A percentile compares a stretch with the other conserved stretches of the same genome.
Evolutionary conservation across 2,888 invertebrate species (phyloP).

Genomic region (Calliphora vomitoria): DNA sequence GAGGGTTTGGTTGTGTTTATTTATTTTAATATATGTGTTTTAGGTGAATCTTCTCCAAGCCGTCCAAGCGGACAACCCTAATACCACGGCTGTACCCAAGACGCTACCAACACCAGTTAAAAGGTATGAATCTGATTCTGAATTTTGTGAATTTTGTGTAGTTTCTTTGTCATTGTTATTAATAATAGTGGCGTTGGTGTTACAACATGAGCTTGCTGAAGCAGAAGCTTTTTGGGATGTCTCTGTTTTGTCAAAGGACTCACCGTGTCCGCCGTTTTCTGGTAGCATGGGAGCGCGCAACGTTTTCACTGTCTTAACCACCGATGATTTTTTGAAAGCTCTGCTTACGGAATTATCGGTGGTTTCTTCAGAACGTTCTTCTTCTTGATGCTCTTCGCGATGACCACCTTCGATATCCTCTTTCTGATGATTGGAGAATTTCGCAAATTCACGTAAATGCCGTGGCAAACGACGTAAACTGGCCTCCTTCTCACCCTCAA

Average conservation of each 20-base stretch:
- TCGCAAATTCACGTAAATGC: slow-evolving; percentile 92
- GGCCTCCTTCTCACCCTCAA: slow-evolving; percentile 87
- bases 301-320: slow-evolving; percentile 82
- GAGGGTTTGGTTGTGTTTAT: not conserved
- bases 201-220: slow-evolving; percentile 68
- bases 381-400: slow-evolving; percentile 78
- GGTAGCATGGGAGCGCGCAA: slow-evolving; percentile 76
- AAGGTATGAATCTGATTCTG: slow-evolving; percentile 63
- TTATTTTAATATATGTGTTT: slow-evolving; percentile 43
- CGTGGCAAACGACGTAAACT: slow-evolving; percentile 89
- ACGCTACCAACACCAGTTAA: slow-evolving; percentile 84
- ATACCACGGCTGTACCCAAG: slow-evolving; percentile 81
- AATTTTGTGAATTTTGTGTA: slow-evolving; percentile 54
- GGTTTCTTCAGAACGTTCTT: slow-evolving; percentile 80
- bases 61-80: slow-evolving; percentile 82
- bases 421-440: slow-evolving; percentile 83
- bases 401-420: slow-evolving; percentile 79
- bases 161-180: slow-evolving; percentile 58
- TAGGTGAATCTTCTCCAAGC: slow-evolving; percentile 80
- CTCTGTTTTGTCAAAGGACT: slow-evolving; percentile 75
- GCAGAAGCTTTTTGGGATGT: slow-evolving; percentile 59
- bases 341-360: slow-evolving; percentile 80
- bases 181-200: slow-evolving; percentile 69
- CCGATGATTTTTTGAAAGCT: slow-evolving; percentile 80
- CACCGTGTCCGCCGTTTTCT: slow-evolving; percentile 75